Evolutionary conservation across 2,888 invertebrate genomes (phyloP), one percentile per base, ranked within the genome.

Genomic region (Leistus spinibarbis): DNA sequence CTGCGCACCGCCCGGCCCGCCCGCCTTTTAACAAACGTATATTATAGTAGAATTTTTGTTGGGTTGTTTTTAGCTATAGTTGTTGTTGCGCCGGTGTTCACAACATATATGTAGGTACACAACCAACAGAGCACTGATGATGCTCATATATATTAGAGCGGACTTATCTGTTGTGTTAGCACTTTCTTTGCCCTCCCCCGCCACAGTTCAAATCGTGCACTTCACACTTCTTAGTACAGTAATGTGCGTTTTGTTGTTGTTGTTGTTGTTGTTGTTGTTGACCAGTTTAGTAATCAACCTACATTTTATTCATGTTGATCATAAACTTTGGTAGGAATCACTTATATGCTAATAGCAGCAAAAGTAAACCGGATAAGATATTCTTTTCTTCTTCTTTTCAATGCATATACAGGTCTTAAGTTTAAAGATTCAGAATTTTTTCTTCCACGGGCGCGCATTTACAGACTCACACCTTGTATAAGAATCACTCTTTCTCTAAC

Each of bases 101-200:
- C 40, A 40, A 27, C 27, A 27, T 7, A 27, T n/a, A n/a, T n/a
- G n/a, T n/a, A n/a, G n/a, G n/a, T n/a, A n/a, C n/a, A 27, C 27
- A 27, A 40, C 40, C 10, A 40, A 40, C 40, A 40, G 40, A 7
- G 40, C 40, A 60, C 20, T 60, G 22, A 20, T 60, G 20, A n/a
- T n/a, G n/a, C n/a, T n/a, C n/a, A 60, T 60, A 60, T 60, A 60
- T 60, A 60, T 60, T 24, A 69, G 62, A 62, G 69, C 40, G 20
- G 69, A 57, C 17, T 69, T 69, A 69, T 69, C 69, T 69, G 40
- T 68, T 68, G 68, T 68, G 68, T 68, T 68, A 68, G 69, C 69
- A 69, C 69, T 69, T 69, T 56, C 60, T 69, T 69, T 62, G 60
- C 40, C 62, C 40, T 27, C 19, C 19, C 10, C 20, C 60, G 60